A percentile compares a stretch with the other conserved stretches of the same genome.
Conservation (phyloP, 2,797 vertebrate species). For the Hipposideros larvatus region DNA sequence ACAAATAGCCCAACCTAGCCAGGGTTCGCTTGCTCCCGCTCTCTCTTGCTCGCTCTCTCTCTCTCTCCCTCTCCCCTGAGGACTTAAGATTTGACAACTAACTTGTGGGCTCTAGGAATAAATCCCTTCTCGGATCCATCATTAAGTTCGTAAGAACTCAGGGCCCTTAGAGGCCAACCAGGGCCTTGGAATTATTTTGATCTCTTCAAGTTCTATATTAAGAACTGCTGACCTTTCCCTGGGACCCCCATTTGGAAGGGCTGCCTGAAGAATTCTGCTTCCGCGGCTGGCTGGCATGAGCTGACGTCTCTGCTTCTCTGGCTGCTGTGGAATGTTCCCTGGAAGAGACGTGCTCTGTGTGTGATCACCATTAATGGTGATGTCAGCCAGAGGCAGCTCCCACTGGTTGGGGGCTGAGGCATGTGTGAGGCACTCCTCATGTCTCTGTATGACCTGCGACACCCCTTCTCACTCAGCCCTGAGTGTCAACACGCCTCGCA, state of each 20-base stretch:
- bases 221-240: constrained; percentile 23
- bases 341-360: not conserved
- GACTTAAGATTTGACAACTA: not conserved
- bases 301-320: not conserved
- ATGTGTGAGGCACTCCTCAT: not conserved
- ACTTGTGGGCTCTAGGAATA: not conserved
- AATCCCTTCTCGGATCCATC: not conserved
- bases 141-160: not conserved
- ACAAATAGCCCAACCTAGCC: not conserved
- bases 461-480: not conserved
- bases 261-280: not conserved
- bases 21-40: not conserved
- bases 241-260: not conserved
- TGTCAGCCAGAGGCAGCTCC: not conserved
- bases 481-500: rapidly evolving
- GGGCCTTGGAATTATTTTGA: not conserved
- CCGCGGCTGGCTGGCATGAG: not conserved
- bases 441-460: rapidly evolving
- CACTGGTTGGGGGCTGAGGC: not conserved
- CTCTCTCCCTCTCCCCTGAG: not conserved
- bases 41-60: not conserved
- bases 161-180: not conserved
- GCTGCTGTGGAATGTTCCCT: not conserved
- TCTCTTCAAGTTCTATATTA: not conserved
- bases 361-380: rapidly evolving